Evolutionary conservation across 2,113 vertebrate species (phyloP).

Genomic region (Felis chaus): DNA sequence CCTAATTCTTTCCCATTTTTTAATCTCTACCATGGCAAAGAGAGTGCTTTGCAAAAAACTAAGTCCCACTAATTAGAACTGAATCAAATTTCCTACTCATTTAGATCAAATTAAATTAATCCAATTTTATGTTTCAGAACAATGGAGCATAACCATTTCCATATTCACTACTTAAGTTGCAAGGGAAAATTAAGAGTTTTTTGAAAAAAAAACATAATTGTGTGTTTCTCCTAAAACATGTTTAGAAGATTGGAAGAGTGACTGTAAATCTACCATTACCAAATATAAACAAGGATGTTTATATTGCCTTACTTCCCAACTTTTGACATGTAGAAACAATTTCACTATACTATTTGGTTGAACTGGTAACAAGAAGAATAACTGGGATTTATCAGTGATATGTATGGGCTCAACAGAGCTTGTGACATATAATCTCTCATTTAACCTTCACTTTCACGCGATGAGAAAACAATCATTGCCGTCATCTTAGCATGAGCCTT

Average conservation of each 20-base stretch:
- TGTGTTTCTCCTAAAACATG: neutral
- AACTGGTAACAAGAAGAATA: neutral
- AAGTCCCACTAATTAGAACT: neutral
- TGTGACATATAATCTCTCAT: neutral
- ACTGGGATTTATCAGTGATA: neutral
- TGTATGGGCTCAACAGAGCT: neutral
- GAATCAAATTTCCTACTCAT: constrained; percentile 12
- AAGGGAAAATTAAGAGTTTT: neutral
- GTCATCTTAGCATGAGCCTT: rapidly evolving
- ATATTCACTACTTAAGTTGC: neutral
- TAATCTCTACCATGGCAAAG: neutral
- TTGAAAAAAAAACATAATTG: neutral
- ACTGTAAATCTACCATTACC: neutral
- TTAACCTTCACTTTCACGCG: neutral
- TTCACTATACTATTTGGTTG: constrained; percentile 8
- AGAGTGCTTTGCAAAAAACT: neutral
- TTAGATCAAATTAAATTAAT: neutral
- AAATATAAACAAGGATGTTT: neutral
- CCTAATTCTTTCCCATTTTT: neutral
- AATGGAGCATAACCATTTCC: neutral
- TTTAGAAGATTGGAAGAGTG: neutral
- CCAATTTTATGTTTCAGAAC: neutral
- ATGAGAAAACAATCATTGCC: neutral
- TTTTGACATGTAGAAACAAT: neutral
- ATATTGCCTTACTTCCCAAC: neutral